These are phyloP conservation scores for Isurus oxyrinchus DNA, from an alignment of 2,113 vertebrate genomes.

Conservation along the genomic window DNA sequence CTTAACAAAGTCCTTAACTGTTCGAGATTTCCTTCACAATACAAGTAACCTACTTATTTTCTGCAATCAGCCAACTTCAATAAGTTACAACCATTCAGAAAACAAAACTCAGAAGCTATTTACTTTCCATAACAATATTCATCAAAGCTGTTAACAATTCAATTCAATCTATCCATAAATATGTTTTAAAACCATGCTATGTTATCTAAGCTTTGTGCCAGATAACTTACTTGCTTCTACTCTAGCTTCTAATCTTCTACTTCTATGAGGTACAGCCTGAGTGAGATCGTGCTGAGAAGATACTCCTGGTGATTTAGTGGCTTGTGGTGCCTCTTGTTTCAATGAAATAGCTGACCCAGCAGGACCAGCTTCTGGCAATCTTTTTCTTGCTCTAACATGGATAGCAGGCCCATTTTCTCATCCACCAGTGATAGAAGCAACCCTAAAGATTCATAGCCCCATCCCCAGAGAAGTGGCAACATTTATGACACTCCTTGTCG, in stretches of 20 bases:
- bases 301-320: neutral
- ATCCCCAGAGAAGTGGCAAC: too few relatives aligned
- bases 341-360: neutral
- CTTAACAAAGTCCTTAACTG: neutral
- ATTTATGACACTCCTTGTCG: neutral
- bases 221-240: neutral
- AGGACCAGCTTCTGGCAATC: neutral
- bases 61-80: neutral
- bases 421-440: neutral
- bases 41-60: neutral
- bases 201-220: neutral
- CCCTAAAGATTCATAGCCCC: too few relatives aligned
- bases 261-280: neutral
- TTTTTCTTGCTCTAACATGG: neutral
- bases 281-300: neutral
- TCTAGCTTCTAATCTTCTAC: neutral
- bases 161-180: neutral
- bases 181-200: neutral
- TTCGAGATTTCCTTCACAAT: neutral
- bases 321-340: neutral
- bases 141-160: neutral
- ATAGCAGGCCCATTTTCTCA: neutral
- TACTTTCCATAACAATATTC: neutral
- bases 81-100: neutral
- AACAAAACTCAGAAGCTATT: neutral